Percentiles rank a stretch among this genome's conserved stretches.
Conservation (phyloP, 2,888 invertebrate species). For the Formica aserva region DNA sequence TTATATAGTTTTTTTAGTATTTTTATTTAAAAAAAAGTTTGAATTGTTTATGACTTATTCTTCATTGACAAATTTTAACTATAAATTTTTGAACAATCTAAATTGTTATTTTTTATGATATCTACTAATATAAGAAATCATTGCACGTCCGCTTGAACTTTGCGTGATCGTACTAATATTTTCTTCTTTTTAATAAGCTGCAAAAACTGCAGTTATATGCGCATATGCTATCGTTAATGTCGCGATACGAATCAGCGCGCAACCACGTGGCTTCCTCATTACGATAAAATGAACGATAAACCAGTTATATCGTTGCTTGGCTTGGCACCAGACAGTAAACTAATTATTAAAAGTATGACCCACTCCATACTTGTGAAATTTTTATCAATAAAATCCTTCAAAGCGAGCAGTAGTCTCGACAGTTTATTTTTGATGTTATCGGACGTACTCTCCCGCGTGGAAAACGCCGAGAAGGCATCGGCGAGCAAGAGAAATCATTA, state of each 20-base stretch:
- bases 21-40: neutral
- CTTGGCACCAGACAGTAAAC: constrained; percentile 3
- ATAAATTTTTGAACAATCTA: neutral
- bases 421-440: constrained; percentile 44
- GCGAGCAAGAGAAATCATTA: neutral
- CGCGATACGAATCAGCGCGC: constrained; percentile 44
- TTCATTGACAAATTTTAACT: neutral
- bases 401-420: constrained; percentile 1
- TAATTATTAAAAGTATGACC: constrained; percentile 40
- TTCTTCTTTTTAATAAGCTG: constrained; percentile 2
- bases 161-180: neutral
- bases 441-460: neutral
- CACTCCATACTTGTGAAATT: constrained; percentile 11
- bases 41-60: neutral
- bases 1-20: neutral
- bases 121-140: neutral
- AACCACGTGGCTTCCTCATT: constrained; percentile 35
- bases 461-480: constrained; percentile 5
- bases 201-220: constrained; percentile 32
- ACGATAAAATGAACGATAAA: constrained; percentile 33
- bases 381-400: constrained; percentile 11
- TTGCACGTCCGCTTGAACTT: neutral
- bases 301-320: constrained; percentile 19
- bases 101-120: neutral
- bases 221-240: constrained; percentile 37